These are phyloP conservation scores for Xenopus laevis DNA, from an alignment of 2,113 vertebrate genomes.

Conservation along the genomic window DNA sequence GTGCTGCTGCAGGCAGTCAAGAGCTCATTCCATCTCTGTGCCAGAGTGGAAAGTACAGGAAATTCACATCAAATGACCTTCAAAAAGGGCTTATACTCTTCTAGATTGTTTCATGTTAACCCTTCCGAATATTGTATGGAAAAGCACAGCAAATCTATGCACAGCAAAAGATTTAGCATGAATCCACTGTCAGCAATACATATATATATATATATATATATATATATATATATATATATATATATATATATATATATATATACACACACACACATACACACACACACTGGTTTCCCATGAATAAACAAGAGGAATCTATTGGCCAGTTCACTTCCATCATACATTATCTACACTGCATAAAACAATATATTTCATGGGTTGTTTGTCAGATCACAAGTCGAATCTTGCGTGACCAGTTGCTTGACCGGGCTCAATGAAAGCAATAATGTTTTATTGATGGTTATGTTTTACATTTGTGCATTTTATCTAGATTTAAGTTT, in stretches of 20 bases:
- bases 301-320: too few relatives aligned
- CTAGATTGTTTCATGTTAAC: constrained; percentile 35
- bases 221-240: too few relatives aligned
- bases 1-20: constrained; percentile 39
- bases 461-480: background rate
- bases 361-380: background rate
- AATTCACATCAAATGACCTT: constrained; percentile 45
- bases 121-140: background rate
- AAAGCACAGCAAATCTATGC: too few relatives aligned
- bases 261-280: too few relatives aligned
- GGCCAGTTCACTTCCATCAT: background rate
- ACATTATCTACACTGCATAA: too few relatives aligned
- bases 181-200: background rate
- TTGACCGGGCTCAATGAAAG: background rate
- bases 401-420: background rate
- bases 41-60: constrained; percentile 35
- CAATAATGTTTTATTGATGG: background rate
- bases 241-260: too few relatives aligned
- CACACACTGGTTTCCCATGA: too few relatives aligned
- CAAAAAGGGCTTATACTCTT: constrained; percentile 28
- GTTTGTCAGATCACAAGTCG: constrained; percentile 1
- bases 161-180: too few relatives aligned
- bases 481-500: constrained; percentile 1
- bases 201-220: background rate
- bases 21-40: constrained; percentile 38